phyloP scores from a whole-genome alignment of 2,797 vertebrate genomes.

The Gallinago solitaria region DNA sequence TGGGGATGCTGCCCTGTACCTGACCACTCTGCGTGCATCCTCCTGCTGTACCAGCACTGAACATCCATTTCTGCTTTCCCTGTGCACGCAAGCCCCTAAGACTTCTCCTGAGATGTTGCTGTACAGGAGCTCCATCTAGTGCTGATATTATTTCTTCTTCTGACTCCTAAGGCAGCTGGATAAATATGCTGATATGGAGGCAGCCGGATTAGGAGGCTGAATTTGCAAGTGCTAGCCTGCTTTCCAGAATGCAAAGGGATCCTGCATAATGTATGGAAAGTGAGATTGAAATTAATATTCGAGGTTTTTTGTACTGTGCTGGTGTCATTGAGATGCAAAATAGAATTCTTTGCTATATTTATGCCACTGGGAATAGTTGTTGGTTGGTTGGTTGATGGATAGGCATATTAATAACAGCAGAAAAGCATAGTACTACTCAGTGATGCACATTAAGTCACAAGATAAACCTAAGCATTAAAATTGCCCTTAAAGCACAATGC shows the following conservation, averaged over 20 bases:
- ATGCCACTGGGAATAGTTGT: not conserved
- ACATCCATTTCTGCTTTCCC: not conserved
- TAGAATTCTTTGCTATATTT: not conserved
- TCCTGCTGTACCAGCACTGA: fast-evolving
- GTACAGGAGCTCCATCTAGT: conserved; percentile 57
- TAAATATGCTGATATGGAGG: fast-evolving
- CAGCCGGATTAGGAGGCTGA: not conserved
- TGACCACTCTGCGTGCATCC: not conserved
- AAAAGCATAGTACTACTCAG: not conserved
- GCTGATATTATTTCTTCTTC: not conserved
- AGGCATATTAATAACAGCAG: not conserved
- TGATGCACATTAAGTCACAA: not conserved
- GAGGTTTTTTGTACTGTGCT: not conserved
- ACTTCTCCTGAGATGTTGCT: not conserved
- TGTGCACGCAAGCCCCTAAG: fast-evolving
- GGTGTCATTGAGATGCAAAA: not conserved
- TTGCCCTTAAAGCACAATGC: not conserved
- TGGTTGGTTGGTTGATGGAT: not conserved
- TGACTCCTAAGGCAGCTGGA: not conserved
- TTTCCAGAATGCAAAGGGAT: not conserved
- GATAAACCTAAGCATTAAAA: not conserved
- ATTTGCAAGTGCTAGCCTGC: not conserved
- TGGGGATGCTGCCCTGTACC: not conserved
- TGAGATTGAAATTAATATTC: not conserved
- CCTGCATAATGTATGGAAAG: not conserved